Evolutionary conservation across 2,113 vertebrate genomes (phyloP).

Genomic region (Plecotus auritus): DNA sequence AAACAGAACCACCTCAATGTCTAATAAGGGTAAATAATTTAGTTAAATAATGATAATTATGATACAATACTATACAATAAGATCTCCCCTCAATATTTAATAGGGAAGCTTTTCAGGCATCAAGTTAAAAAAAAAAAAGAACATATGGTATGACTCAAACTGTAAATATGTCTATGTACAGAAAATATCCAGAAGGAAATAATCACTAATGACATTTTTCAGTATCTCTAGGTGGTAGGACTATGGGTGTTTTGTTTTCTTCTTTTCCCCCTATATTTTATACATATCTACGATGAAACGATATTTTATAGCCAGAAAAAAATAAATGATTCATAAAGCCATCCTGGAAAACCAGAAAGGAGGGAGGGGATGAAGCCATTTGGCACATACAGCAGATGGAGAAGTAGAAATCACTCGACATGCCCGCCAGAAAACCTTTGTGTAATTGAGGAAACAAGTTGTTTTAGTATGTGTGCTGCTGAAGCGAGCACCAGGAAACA

Average conservation of each 20-base stretch:
- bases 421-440: background rate
- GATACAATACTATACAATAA: background rate
- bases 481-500: no score
- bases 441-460: background rate
- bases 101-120: background rate
- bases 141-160: background rate
- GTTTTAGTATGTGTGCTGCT: background rate
- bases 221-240: background rate
- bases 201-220: background rate
- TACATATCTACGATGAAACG: background rate
- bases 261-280: background rate
- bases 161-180: background rate
- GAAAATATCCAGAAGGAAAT: constrained; percentile 6
- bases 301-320: background rate
- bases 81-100: background rate
- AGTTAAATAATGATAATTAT: background rate
- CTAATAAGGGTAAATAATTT: background rate
- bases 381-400: background rate
- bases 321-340: background rate
- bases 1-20: background rate
- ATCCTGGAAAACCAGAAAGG: background rate
- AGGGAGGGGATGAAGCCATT: background rate
- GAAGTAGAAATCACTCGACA: background rate
- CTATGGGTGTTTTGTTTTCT: background rate
- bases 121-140: background rate